A percentile compares a stretch with the other conserved stretches of the same genome.
Conservation (phyloP, 2,797 vertebrate genomes). For the Argentina silus region DNA sequence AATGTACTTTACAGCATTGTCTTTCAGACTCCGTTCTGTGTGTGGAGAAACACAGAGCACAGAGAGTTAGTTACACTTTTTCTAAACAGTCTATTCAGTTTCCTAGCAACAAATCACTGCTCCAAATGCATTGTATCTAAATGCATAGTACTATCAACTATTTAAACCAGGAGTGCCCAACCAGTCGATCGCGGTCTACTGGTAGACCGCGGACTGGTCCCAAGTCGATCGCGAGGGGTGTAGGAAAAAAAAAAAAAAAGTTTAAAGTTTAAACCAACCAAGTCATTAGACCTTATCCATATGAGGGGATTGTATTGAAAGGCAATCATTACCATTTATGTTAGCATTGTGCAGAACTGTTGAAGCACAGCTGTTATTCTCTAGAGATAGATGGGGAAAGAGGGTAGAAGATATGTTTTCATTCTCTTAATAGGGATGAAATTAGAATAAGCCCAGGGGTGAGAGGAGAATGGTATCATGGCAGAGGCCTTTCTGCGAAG, state of each 20-base stretch:
- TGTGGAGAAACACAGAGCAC: constrained; percentile 23
- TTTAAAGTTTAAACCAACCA: constrained; percentile 2
- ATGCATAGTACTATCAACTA: no score
- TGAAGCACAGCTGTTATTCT: constrained; percentile 51
- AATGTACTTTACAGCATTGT: constrained; percentile 69
- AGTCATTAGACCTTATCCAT: constrained; percentile 34
- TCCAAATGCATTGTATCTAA: constrained; percentile 23
- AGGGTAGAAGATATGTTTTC: constrained; percentile 38
- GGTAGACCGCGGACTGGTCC: no score
- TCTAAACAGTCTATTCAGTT: constrained; percentile 31
- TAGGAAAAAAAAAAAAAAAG: no score
- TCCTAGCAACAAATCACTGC: constrained; percentile 64
- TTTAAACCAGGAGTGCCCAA: no score
- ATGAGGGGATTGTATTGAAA: constrained; percentile 26
- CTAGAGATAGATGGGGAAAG: constrained; percentile 33
- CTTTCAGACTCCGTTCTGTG: constrained; percentile 73
- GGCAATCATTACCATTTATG: constrained; percentile 39
- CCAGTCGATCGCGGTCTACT: no score
- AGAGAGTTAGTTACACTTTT: constrained; percentile 49
- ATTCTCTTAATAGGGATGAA: constrained; percentile 38
- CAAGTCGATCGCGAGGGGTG: no score
- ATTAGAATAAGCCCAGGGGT: constrained; percentile 54
- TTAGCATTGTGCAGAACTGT: constrained; percentile 29
- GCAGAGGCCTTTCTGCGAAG: constrained; percentile 38
- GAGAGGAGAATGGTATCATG: constrained; percentile 45